A percentile compares a stretch with the other conserved stretches of the same genome.
Conservation (phyloP, 2,888 invertebrate species). For the Trachelus stipa region DNA sequence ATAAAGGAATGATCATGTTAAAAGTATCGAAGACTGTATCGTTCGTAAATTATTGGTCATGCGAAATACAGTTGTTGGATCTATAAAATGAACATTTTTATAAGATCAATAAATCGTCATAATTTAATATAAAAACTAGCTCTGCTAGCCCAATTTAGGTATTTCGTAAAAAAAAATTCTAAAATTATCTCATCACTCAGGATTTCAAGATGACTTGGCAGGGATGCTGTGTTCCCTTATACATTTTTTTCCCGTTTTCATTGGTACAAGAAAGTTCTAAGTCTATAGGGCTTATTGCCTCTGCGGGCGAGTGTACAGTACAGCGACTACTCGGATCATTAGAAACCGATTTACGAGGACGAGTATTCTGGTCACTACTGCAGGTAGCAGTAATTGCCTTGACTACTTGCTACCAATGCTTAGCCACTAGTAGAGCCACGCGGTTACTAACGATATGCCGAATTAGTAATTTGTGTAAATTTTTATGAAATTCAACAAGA, state of each 20-base stretch:
- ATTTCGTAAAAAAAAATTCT: not conserved
- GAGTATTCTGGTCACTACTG: not conserved
- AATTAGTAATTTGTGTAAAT: not conserved
- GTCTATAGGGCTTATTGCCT: not conserved
- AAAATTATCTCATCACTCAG: not conserved
- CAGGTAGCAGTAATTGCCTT: not conserved
- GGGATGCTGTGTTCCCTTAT: not conserved
- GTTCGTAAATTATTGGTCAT: not conserved
- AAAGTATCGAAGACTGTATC: not conserved
- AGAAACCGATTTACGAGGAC: not conserved
- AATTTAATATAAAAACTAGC: not conserved
- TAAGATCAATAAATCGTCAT: not conserved
- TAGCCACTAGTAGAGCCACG: not conserved
- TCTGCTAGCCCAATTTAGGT: not conserved
- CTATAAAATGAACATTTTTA: not conserved
- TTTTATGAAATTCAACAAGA: not conserved
- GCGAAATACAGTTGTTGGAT: not conserved
- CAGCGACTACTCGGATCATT: not conserved
- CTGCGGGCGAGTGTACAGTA: not conserved
- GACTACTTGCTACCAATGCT: not conserved
- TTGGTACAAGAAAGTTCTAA: not conserved
- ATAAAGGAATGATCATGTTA: not conserved
- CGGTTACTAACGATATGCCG: not conserved
- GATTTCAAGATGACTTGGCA: not conserved
- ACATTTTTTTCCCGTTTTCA: not conserved